phyloP scores from a whole-genome alignment of 37 sponge, comb jelly and placozoan genomes.

The Chondrosia reniformis region DNA sequence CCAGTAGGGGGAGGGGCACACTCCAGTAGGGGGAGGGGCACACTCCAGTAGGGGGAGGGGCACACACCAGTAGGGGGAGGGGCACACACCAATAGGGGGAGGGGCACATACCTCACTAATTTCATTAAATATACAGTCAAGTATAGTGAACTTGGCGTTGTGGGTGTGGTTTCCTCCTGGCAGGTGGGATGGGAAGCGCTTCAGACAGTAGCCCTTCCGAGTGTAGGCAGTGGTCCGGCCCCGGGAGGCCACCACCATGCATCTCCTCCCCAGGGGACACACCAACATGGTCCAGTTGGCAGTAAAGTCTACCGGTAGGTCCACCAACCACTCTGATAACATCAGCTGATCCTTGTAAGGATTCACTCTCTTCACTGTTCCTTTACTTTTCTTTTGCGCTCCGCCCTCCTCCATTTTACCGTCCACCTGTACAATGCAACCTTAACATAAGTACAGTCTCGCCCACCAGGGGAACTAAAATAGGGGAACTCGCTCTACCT shows the following conservation, averaged over 20 bases:
- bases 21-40: too few relatives aligned
- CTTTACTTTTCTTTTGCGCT: background rate
- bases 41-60: too few relatives aligned
- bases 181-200: slow-evolving; percentile 77
- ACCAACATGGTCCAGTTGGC: slow-evolving; percentile 74
- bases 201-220: slow-evolving; percentile 61
- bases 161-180: slow-evolving; percentile 75
- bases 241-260: slow-evolving; percentile 71
- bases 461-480: background rate
- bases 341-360: slow-evolving; percentile 89
- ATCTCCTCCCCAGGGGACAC: slow-evolving; percentile 84
- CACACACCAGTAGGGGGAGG: too few relatives aligned
- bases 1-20: too few relatives aligned
- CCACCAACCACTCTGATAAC: slow-evolving; percentile 94
- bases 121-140: slow-evolving; percentile 84
- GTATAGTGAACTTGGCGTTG: slow-evolving; percentile 47
- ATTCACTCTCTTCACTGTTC: slow-evolving; percentile 23
- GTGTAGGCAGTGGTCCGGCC: slow-evolving; percentile 79
- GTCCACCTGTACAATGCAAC: background rate
- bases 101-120: background rate
- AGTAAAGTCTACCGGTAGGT: slow-evolving; percentile 79
- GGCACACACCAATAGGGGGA: too few relatives aligned
- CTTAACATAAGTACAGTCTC: background rate
- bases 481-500: slow-evolving; percentile 15
- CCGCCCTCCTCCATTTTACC: background rate